These are phyloP conservation scores for Andricus curvator DNA, from an alignment of 2,888 invertebrate genomes.

Conservation along the genomic window DNA sequence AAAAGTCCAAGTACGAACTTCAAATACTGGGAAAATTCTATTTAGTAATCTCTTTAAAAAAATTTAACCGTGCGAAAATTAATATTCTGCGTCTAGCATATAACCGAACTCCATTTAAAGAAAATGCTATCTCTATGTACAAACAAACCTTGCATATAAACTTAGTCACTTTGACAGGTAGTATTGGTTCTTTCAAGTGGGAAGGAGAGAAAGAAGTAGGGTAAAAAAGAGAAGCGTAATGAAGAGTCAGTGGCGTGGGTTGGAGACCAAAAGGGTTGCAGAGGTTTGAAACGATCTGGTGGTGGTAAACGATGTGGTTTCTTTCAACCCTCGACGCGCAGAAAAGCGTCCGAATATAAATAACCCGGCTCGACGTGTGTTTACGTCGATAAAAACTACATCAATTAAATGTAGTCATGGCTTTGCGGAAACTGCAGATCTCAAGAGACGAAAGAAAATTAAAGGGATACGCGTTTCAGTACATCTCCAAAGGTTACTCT, in stretches of 20 bases:
- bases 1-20: no score
- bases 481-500: neutral
- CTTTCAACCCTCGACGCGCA: constrained; percentile 68
- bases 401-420: constrained; percentile 70
- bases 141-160: constrained; percentile 1
- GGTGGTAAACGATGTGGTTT: constrained; percentile 75
- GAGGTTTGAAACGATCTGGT: constrained; percentile 60
- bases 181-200: constrained; percentile 69
- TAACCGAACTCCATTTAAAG: no score
- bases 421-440: constrained; percentile 59
- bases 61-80: no score
- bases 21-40: no score
- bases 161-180: constrained; percentile 64
- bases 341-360: constrained; percentile 73
- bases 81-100: no score
- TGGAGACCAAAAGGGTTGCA: constrained; percentile 42
- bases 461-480: constrained; percentile 59
- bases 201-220: constrained; percentile 48
- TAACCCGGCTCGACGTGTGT: constrained; percentile 69
- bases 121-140: neutral
- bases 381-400: constrained; percentile 72
- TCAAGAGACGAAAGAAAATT: constrained; percentile 61
- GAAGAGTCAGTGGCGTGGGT: constrained; percentile 29
- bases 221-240: constrained; percentile 42
- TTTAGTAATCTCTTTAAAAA: no score